Conservation (phyloP, 2,888 invertebrate species). For the Cybosia mesomella region DNA sequence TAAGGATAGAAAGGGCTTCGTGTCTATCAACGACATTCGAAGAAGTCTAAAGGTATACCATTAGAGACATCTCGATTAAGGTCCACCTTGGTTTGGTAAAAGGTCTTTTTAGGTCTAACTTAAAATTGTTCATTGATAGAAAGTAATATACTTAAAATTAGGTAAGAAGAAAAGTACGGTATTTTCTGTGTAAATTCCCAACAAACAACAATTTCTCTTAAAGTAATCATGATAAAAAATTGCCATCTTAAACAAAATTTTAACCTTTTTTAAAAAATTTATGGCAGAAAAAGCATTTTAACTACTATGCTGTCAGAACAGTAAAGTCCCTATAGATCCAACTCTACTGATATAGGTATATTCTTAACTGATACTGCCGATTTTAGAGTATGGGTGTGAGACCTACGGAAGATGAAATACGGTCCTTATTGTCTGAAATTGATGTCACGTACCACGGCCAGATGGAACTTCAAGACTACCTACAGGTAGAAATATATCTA, state of each 20-base stretch:
- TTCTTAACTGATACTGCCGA: constrained; percentile 35
- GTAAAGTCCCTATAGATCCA: background rate
- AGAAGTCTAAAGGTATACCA: constrained; percentile 95
- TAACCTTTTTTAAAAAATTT: background rate
- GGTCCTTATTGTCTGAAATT: constrained; percentile 93
- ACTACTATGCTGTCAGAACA: background rate
- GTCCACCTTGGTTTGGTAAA: background rate
- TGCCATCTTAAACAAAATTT: background rate
- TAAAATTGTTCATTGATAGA: background rate
- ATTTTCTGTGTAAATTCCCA: too few relatives aligned
- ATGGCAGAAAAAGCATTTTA: too few relatives aligned
- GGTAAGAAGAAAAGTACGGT: too few relatives aligned
- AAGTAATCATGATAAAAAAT: background rate
- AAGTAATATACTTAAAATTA: too few relatives aligned
- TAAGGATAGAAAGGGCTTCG: constrained; percentile 98
- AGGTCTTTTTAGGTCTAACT: too few relatives aligned
- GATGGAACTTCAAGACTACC: constrained; percentile 95
- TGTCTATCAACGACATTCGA: constrained; percentile 98
- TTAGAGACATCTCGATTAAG: background rate
- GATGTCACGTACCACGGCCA: constrained; percentile 95
- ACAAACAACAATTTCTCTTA: too few relatives aligned
- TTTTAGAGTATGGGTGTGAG: constrained; percentile 89
- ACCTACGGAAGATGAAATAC: constrained; percentile 90
- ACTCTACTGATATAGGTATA: background rate
- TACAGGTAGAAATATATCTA: constrained; percentile 90